Conservation (phyloP, 2,113 vertebrate species). For the Heterotis niloticus region DNA sequence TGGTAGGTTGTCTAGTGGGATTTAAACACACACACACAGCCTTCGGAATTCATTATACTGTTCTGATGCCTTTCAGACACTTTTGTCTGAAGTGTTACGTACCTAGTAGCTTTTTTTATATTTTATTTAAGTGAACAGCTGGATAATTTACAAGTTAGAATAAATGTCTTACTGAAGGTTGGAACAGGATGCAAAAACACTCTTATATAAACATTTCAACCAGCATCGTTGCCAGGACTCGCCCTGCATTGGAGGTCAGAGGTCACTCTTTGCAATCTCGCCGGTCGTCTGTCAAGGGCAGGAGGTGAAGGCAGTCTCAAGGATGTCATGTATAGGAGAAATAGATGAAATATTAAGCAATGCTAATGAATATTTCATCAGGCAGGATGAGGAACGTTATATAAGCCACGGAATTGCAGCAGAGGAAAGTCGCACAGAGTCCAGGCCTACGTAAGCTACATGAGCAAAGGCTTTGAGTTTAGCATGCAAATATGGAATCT, state of each 20-base stretch:
- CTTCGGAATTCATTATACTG: background rate
- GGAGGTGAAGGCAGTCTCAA: background rate
- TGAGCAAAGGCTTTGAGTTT: background rate
- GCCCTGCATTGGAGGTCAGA: background rate
- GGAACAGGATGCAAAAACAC: background rate
- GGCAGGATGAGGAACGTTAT: background rate
- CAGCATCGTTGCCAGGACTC: background rate
- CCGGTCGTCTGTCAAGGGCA: background rate
- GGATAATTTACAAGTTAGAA: background rate
- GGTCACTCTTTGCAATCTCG: background rate
- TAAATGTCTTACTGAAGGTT: background rate
- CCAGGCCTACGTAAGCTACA: background rate
- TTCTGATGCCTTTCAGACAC: background rate
- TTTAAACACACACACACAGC: background rate
- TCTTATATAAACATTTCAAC: background rate
- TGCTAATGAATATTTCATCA: conserved; percentile 4
- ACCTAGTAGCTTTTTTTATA: background rate
- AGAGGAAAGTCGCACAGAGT: background rate
- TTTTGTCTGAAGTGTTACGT: background rate
- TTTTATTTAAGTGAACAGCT: background rate
- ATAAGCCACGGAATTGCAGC: background rate
- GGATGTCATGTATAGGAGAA: background rate
- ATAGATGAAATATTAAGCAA: conserved; percentile 14
- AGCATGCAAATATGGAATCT: background rate
- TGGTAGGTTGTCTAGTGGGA: background rate